These are phyloP conservation scores for Salvelinus namaycush DNA, from an alignment of 2,113 vertebrate genomes.

Conservation along the genomic window DNA sequence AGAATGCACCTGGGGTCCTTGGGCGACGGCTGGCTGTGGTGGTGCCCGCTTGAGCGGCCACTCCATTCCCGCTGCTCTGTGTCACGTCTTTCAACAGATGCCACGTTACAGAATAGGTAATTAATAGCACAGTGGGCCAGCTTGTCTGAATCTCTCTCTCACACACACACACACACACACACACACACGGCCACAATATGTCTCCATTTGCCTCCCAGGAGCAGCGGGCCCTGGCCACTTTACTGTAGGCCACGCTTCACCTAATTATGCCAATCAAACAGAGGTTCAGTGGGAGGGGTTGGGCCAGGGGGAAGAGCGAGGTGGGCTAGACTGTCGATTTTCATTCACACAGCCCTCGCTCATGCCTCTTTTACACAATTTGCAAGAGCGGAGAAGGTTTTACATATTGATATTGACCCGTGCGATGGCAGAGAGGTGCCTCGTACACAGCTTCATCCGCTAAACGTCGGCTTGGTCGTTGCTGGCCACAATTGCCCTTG, in stretches of 20 bases:
- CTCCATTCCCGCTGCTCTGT: conserved; percentile 16
- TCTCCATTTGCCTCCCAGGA: conserved; percentile 73
- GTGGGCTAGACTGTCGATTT: conserved; percentile 48
- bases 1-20: conserved; percentile 84
- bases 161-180: conserved; percentile 12
- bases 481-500: conserved; percentile 1
- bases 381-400: neutral
- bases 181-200: conserved; percentile 54
- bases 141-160: conserved; percentile 51
- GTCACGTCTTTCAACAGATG: conserved; percentile 71
- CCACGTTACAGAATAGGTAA: conserved; percentile 89
- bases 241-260: conserved; percentile 65
- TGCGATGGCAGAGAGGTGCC: too few species aligned
- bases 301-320: neutral
- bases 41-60: conserved; percentile 23
- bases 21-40: neutral
- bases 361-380: conserved; percentile 38
- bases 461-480: conserved; percentile 26
- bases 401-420: neutral
- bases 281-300: conserved; percentile 16
- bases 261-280: conserved; percentile 74
- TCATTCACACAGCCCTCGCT: conserved; percentile 35
- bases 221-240: conserved; percentile 30
- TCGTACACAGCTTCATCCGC: neutral
- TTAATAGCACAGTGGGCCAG: conserved; percentile 78